phyloP scores from a whole-genome alignment of 2,888 invertebrate genomes.

The Julus scanicus region DNA sequence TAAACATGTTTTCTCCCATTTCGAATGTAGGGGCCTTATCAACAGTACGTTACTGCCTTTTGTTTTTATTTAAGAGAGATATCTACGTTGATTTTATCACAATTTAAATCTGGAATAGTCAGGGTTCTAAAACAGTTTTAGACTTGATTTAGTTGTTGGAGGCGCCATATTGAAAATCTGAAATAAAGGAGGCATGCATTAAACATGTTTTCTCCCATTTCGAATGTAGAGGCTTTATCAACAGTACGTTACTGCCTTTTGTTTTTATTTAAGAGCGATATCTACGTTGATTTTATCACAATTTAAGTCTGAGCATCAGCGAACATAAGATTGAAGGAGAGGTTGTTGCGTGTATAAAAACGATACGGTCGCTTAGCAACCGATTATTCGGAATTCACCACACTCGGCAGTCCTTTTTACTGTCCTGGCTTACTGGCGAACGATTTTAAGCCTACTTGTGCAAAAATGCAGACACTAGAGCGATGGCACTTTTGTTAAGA shows the following conservation, averaged over 20 bases:
- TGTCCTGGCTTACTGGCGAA: background rate
- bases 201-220: background rate
- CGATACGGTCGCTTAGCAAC: slow-evolving; percentile 45
- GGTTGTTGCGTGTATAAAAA: slow-evolving; percentile 3
- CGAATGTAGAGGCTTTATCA: background rate
- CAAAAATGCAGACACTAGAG: background rate
- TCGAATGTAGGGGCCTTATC: background rate
- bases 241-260: background rate
- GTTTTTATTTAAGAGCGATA: background rate
- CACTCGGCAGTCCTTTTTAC: background rate
- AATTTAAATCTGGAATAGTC: slow-evolving; percentile 13
- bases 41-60: background rate
- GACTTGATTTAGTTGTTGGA: background rate
- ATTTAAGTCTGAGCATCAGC: slow-evolving; percentile 23
- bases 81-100: slow-evolving; percentile 16
- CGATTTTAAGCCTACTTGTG: background rate
- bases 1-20: slow-evolving; percentile 3
- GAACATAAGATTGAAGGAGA: slow-evolving; percentile 3
- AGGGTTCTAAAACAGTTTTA: too few species aligned
- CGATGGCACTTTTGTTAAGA: background rate
- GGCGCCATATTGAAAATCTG: too few species aligned
- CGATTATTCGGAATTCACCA: slow-evolving; percentile 20
- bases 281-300: slow-evolving; percentile 19
- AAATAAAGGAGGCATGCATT: background rate
- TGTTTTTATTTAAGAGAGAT: slow-evolving; percentile 12